Conservation (phyloP, 2,113 vertebrate species). For the Chloebia gouldiae region DNA sequence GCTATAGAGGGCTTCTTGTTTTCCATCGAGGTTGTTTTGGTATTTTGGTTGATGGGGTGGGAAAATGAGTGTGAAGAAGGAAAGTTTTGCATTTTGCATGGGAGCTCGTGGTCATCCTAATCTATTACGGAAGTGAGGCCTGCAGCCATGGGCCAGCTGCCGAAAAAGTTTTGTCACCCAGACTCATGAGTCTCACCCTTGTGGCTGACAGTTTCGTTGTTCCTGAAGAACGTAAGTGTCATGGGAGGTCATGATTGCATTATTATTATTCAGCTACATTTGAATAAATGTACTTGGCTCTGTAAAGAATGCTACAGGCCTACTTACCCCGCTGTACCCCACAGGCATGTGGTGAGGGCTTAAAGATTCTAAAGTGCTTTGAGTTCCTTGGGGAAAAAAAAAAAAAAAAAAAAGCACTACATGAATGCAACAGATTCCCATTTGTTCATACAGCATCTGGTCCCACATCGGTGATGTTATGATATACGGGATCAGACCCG, state of each 20-base stretch:
- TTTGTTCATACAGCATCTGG: constrained; percentile 64
- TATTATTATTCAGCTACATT: constrained; percentile 72
- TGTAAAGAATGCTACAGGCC: constrained; percentile 64
- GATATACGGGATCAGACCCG: background rate
- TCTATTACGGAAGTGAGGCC: constrained; percentile 60
- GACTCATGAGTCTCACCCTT: constrained; percentile 50
- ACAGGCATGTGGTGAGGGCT: constrained; percentile 66
- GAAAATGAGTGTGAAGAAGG: constrained; percentile 9
- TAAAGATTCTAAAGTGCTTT: constrained; percentile 65
- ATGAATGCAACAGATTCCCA: constrained; percentile 57
- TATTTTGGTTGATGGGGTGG: background rate
- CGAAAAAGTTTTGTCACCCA: constrained; percentile 56
- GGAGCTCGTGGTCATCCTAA: constrained; percentile 34
- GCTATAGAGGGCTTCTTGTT: background rate
- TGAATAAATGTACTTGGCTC: constrained; percentile 73
- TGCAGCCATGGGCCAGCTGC: constrained; percentile 45
- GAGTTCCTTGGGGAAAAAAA: constrained; percentile 4
- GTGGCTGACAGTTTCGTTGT: constrained; percentile 69
- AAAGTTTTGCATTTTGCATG: background rate
- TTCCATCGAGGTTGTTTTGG: background rate
- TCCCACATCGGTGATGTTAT: constrained; percentile 4
- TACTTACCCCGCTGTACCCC: constrained; percentile 64
- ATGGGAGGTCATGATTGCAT: constrained; percentile 67
- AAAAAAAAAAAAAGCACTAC: constrained; percentile 16
- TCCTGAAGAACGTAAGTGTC: constrained; percentile 69